Conservation (phyloP, 2,113 vertebrate species). For the Mustelus asterias region DNA sequence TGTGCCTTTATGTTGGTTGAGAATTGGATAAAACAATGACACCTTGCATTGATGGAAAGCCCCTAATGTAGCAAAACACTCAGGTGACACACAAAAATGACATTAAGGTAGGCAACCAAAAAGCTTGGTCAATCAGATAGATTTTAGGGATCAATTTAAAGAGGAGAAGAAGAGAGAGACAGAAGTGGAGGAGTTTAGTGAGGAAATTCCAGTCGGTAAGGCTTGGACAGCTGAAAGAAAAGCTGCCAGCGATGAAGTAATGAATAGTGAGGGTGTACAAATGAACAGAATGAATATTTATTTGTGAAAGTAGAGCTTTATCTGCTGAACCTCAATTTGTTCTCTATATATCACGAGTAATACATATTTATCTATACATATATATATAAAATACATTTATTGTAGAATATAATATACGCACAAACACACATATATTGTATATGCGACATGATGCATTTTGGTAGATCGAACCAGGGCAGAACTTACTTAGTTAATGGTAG, state of each 20-base stretch:
- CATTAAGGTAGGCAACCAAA: not conserved
- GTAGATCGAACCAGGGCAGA: too few species aligned
- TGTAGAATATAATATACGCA: too few species aligned
- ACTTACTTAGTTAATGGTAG: too few species aligned
- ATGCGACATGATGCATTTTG: too few species aligned
- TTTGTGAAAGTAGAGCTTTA: not conserved
- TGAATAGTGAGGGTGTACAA: not conserved
- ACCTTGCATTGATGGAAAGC: not conserved
- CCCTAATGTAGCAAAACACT: not conserved
- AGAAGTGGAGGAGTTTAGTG: not conserved
- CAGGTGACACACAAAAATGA: not conserved
- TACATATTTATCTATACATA: too few species aligned
- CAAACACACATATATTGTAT: too few species aligned
- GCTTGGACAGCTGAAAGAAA: not conserved
- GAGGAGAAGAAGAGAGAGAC: not conserved
- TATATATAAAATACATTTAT: too few species aligned
- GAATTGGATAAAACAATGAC: not conserved
- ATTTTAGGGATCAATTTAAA: not conserved
- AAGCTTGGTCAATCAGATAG: not conserved
- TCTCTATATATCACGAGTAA: not conserved
- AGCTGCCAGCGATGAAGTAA: not conserved
- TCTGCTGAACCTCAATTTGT: not conserved
- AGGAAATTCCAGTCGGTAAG: not conserved
- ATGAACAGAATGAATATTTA: slow-evolving; percentile 22
- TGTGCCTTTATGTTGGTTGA: not conserved